Evolutionary conservation across 2,113 vertebrate genomes (phyloP).

Genomic region (Monopterus albus): DNA sequence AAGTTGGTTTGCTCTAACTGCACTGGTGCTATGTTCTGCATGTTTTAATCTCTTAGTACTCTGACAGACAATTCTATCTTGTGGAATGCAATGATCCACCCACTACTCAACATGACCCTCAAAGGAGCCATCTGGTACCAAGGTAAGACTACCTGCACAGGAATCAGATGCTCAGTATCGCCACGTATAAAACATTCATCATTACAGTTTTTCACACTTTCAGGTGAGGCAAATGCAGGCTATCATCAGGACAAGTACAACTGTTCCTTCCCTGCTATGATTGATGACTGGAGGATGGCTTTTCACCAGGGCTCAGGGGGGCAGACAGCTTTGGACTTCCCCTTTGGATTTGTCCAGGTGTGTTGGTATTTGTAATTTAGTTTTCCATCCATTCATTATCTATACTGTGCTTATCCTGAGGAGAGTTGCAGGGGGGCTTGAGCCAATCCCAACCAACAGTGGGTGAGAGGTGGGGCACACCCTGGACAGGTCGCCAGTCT

Average conservation of each 20-base stretch:
- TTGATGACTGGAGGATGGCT: conserved; percentile 88
- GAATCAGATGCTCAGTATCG: not conserved
- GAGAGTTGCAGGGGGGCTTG: too few relatives aligned
- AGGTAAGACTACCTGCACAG: conserved; percentile 72
- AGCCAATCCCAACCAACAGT: too few relatives aligned
- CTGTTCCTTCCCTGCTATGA: conserved; percentile 90
- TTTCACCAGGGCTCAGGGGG: conserved; percentile 85
- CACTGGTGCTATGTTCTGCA: not conserved
- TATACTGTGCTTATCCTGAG: too few relatives aligned
- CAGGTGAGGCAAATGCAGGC: conserved; percentile 87
- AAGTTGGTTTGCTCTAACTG: not conserved
- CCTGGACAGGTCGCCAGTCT: too few relatives aligned
- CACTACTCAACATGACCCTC: conserved; percentile 89
- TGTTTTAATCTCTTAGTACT: not conserved
- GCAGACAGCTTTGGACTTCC: conserved; percentile 85
- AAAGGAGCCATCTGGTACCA: conserved; percentile 93
- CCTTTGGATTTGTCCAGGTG: conserved; percentile 96
- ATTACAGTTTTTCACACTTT: not conserved
- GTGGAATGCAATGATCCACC: conserved; percentile 97
- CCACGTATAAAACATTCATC: not conserved
- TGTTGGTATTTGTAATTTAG: too few relatives aligned
- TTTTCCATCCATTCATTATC: too few relatives aligned
- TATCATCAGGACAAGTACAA: conserved; percentile 86
- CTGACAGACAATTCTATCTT: conserved; percentile 75
- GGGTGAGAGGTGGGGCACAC: too few relatives aligned